Conservation (phyloP, 2,888 invertebrate species). For the Pammene aurita region DNA sequence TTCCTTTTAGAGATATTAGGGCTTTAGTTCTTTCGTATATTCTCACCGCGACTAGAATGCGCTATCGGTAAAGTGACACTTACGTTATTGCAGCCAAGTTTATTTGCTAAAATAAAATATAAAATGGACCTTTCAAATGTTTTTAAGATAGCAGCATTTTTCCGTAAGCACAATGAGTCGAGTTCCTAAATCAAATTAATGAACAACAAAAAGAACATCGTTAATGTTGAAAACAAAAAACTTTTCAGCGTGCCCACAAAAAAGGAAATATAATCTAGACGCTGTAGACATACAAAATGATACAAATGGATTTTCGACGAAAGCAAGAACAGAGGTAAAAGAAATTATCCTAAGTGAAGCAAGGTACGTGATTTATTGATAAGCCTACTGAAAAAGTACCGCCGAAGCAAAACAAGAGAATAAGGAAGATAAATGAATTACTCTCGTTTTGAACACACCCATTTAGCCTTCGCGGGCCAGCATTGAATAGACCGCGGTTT, state of each 20-base stretch:
- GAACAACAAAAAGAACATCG: slow-evolving; percentile 22
- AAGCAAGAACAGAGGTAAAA: slow-evolving; percentile 55
- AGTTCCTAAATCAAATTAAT: slow-evolving; percentile 28
- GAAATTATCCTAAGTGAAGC: slow-evolving; percentile 68
- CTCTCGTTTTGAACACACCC: slow-evolving; percentile 63
- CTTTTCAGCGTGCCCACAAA: slow-evolving; percentile 24
- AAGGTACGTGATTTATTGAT: slow-evolving; percentile 78
- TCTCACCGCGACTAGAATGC: slow-evolving; percentile 7
- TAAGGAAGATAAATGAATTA: slow-evolving; percentile 79
- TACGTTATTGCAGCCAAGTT: slow-evolving; percentile 3
- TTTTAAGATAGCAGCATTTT: not conserved
- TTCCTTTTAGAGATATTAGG: slow-evolving; percentile 34
- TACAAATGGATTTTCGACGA: slow-evolving; percentile 62
- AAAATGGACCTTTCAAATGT: not conserved
- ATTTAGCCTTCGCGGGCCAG: slow-evolving; percentile 49
- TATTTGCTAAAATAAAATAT: not conserved
- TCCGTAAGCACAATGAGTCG: not conserved
- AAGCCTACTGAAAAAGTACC: slow-evolving; percentile 65
- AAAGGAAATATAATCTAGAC: slow-evolving; percentile 32
- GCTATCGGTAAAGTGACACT: slow-evolving; percentile 10
- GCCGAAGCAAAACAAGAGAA: slow-evolving; percentile 69
- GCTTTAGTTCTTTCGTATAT: slow-evolving; percentile 19
- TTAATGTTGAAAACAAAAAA: slow-evolving; percentile 36
- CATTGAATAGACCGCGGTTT: slow-evolving; percentile 19
- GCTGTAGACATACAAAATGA: slow-evolving; percentile 49